Percentiles rank a stretch among this genome's conserved stretches.
Conservation (phyloP, 30 jellyfish, hydroid and myxozoan species). For the Turritopsis dohrnii region DNA sequence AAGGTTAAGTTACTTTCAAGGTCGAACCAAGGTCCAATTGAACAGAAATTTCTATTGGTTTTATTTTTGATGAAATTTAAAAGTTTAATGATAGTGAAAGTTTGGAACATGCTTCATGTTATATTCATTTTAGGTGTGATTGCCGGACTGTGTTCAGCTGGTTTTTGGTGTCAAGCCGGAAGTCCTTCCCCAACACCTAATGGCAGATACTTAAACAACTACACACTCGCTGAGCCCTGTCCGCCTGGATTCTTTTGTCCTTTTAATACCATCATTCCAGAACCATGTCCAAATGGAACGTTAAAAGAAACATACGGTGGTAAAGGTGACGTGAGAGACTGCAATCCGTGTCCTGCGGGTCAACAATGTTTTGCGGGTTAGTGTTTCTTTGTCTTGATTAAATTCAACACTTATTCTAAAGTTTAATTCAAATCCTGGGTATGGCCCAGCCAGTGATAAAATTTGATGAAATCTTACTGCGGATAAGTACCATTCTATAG, state of each 20-base stretch:
- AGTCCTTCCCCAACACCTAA: constrained; percentile 97
- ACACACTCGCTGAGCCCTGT: constrained; percentile 68
- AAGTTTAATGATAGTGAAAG: not conserved
- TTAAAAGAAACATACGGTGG: constrained; percentile 78
- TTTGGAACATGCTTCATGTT: not conserved
- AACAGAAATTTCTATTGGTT: no score
- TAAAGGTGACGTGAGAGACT: constrained; percentile 49
- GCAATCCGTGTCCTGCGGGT: constrained; percentile 98
- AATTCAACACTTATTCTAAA: no score
- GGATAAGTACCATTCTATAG: no score
- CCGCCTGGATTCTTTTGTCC: constrained; percentile 97
- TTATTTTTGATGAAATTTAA: no score
- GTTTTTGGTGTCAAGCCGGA: constrained; percentile 93
- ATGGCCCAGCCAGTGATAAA: no score
- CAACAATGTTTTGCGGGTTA: constrained; percentile 84
- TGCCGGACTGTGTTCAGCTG: constrained; percentile 59
- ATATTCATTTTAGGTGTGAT: constrained; percentile 44
- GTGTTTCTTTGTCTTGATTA: not conserved
- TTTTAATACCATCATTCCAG: constrained; percentile 49
- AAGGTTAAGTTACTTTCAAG: no score
- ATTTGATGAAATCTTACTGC: no score
- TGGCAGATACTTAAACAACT: constrained; percentile 6
- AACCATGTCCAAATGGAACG: constrained; percentile 66
- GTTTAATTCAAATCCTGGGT: not conserved
- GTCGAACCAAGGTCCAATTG: no score